These are phyloP conservation scores for Drosophila varians DNA, from an alignment of 1,140 invertebrate species.

Conservation along the genomic window DNA sequence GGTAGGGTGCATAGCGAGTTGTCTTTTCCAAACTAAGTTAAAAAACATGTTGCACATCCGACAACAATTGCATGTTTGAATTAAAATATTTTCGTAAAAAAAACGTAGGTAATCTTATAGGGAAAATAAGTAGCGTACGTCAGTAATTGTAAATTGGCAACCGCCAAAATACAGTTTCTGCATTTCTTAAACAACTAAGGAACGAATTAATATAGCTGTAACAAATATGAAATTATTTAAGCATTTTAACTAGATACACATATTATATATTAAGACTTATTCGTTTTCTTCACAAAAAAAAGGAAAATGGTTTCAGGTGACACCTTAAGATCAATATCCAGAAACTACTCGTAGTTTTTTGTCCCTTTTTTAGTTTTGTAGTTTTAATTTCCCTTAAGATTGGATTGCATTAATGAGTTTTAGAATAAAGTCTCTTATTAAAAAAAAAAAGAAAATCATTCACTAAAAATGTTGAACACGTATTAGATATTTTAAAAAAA, in stretches of 20 bases:
- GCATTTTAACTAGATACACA: constrained; percentile 16
- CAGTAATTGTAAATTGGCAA: not conserved
- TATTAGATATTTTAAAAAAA: too few relatives aligned
- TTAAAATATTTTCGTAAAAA: not conserved
- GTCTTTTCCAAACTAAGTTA: not conserved
- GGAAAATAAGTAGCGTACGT: not conserved
- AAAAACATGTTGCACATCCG: too few relatives aligned
- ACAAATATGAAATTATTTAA: constrained; percentile 22
- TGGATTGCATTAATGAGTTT: not conserved
- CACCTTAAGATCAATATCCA: too few relatives aligned
- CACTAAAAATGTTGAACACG: too few relatives aligned
- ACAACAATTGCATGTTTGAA: too few relatives aligned
- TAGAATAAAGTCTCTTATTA: too few relatives aligned
- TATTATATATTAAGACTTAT: not conserved
- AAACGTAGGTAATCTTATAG: not conserved
- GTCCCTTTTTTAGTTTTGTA: not conserved
- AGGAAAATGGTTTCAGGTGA: not conserved
- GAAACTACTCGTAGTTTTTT: too few relatives aligned
- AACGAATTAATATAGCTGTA: not conserved
- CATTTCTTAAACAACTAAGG: constrained; percentile 9
- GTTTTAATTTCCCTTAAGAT: not conserved
- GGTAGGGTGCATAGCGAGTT: not conserved
- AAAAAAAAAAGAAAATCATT: too few relatives aligned
- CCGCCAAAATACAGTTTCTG: not conserved
- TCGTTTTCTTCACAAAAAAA: not conserved